A percentile compares a stretch with the other conserved stretches of the same genome.
Conservation (phyloP, 2,797 vertebrate genomes). For the Coreius guichenoti region DNA sequence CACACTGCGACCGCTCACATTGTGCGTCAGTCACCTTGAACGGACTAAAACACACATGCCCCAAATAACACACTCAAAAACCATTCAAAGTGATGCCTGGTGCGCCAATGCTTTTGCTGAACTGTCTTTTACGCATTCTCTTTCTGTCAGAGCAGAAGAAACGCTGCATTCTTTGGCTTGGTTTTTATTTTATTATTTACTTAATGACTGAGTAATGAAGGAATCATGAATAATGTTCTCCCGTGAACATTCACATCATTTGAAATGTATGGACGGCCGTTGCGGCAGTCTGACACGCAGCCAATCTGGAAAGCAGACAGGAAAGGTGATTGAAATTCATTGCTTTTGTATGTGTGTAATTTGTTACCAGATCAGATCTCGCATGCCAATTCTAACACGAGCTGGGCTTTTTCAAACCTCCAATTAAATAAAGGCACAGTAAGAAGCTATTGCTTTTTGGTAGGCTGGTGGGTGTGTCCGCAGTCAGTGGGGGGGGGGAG, state of each 20-base stretch:
- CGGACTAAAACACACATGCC: conserved; percentile 5
- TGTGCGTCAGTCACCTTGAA: conserved; percentile 32
- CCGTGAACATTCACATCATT: conserved; percentile 62
- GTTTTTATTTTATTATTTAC: conserved; percentile 60
- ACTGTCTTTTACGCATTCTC: conserved; percentile 9
- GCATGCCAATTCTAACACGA: conserved; percentile 64
- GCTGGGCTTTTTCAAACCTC: conserved; percentile 62
- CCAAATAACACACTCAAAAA: conserved; percentile 2
- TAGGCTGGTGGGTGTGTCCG: conserved; percentile 23
- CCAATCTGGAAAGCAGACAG: conserved; percentile 69
- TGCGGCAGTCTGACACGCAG: conserved; percentile 68
- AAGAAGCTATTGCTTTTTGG: conserved; percentile 54
- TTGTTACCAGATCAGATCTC: conserved; percentile 70
- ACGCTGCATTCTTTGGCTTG: conserved; percentile 34
- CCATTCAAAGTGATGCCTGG: background rate
- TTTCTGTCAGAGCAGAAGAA: conserved; percentile 25
- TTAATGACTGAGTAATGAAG: conserved; percentile 70
- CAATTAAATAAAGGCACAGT: conserved; percentile 69
- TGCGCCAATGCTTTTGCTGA: background rate
- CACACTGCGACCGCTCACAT: conserved; percentile 17
- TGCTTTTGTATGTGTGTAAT: conserved; percentile 74
- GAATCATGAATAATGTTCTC: conserved; percentile 64
- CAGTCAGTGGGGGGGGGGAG: background rate
- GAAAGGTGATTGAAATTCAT: conserved; percentile 79
- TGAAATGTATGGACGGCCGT: conserved; percentile 64